phyloP scores from a whole-genome alignment of 1,140 invertebrate genomes.

The Danaus plexippus region DNA sequence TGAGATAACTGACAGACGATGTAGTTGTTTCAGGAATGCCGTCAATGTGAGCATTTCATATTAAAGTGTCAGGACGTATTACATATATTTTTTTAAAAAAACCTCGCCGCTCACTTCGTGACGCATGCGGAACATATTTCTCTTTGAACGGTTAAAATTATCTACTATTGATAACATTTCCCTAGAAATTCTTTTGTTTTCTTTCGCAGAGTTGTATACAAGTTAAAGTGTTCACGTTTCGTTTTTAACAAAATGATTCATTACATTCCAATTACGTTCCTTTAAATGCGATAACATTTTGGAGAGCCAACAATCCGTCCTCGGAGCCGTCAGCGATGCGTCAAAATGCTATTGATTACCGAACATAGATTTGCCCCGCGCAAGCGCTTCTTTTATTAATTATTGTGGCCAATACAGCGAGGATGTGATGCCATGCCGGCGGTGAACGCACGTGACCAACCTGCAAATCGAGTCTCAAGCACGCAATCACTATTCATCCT shows the following conservation, averaged over 20 bases:
- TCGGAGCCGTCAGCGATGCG: slow-evolving; percentile 43
- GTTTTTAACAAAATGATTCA: slow-evolving; percentile 18
- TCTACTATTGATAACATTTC: slow-evolving; percentile 7
- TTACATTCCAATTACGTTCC: slow-evolving; percentile 19
- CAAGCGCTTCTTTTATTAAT: slow-evolving; percentile 67
- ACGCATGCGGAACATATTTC: slow-evolving; percentile 11
- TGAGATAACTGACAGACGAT: background rate
- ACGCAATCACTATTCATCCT: slow-evolving; percentile 61
- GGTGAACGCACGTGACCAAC: slow-evolving; percentile 49
- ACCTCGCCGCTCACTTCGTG: slow-evolving; percentile 6
- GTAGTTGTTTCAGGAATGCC: too few relatives aligned
- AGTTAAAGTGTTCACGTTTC: slow-evolving; percentile 2
- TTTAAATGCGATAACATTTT: slow-evolving; percentile 23
- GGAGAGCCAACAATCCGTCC: slow-evolving; percentile 29
- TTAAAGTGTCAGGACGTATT: too few relatives aligned
- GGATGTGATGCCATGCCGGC: slow-evolving; percentile 62
- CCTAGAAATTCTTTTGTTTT: slow-evolving; percentile 3
- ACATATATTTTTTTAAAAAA: too few relatives aligned
- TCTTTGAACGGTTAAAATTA: slow-evolving; percentile 9
- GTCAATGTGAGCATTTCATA: too few relatives aligned
- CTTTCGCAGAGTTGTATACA: too few relatives aligned
- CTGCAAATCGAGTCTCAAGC: slow-evolving; percentile 47
- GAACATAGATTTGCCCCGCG: slow-evolving; percentile 54
- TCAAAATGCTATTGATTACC: slow-evolving; percentile 45
- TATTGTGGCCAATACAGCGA: slow-evolving; percentile 59